These are phyloP conservation scores for Andrena camellia DNA, from an alignment of 2,888 invertebrate genomes.

Conservation along the genomic window DNA sequence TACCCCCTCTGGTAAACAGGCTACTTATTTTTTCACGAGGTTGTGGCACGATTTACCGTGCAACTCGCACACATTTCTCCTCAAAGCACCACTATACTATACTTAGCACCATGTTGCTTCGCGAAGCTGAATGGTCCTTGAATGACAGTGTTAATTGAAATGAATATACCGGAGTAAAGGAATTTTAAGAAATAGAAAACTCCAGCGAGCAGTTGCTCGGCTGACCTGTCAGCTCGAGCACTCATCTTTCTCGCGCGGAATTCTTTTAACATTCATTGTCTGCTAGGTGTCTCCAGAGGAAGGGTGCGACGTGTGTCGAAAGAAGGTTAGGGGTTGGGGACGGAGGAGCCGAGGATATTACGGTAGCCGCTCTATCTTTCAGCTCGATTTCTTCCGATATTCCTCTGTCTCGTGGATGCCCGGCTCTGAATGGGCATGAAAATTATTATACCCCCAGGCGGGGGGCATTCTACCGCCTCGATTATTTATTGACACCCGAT, in stretches of 20 bases:
- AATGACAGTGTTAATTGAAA: too few species aligned
- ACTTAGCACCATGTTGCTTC: too few species aligned
- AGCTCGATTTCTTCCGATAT: constrained; percentile 80
- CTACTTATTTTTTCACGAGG: too few species aligned
- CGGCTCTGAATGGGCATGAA: constrained; percentile 70
- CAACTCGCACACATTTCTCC: too few species aligned
- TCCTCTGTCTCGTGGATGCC: constrained; percentile 72
- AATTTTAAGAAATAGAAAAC: too few species aligned
- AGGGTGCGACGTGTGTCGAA: constrained; percentile 11
- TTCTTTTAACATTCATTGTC: constrained; percentile 12
- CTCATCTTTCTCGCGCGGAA: neutral
- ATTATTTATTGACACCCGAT: constrained; percentile 74
- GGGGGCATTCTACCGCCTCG: constrained; percentile 54
- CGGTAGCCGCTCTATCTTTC: constrained; percentile 79
- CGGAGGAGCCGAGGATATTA: constrained; percentile 71
- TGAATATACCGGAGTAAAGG: too few species aligned
- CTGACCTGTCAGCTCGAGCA: too few species aligned
- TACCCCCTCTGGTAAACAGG: neutral
- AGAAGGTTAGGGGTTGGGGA: constrained; percentile 27
- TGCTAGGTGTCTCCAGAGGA: constrained; percentile 48
- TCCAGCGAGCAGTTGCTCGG: too few species aligned
- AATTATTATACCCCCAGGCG: constrained; percentile 72
- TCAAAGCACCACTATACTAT: too few species aligned
- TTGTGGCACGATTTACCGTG: too few species aligned
- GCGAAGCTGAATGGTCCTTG: too few species aligned